Percentiles rank a stretch among this genome's conserved stretches.
These are phyloP conservation scores for Drosophila tripunctata DNA, from an alignment of 2,888 invertebrate genomes.

Conservation along the genomic window DNA sequence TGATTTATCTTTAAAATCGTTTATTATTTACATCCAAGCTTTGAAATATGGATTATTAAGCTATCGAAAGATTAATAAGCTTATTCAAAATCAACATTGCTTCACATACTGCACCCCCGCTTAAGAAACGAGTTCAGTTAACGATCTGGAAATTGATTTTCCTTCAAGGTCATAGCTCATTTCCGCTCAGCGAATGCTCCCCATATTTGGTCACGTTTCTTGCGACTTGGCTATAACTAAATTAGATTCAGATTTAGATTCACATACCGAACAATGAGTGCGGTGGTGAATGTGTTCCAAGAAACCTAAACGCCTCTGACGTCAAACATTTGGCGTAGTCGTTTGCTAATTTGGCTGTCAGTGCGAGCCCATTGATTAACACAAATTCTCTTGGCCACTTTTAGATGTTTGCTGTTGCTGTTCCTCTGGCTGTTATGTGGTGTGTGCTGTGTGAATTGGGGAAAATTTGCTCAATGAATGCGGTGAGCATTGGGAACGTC, in stretches of 20 bases:
- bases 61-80: background rate
- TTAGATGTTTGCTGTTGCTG: conserved; percentile 3
- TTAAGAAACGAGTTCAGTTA: background rate
- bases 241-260: conserved; percentile 11
- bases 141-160: conserved; percentile 7
- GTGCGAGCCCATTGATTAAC: conserved; percentile 62
- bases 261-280: background rate
- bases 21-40: background rate
- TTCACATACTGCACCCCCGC: background rate
- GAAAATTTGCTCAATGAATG: conserved; percentile 66
- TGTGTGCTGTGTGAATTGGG: conserved; percentile 37
- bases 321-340: conserved; percentile 64
- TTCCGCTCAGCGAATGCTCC: conserved; percentile 38
- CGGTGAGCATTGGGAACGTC: conserved; percentile 8
- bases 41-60: background rate
- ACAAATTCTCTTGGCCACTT: conserved; percentile 12
- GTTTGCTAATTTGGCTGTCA: conserved; percentile 69
- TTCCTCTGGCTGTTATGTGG: background rate
- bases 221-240: conserved; percentile 10
- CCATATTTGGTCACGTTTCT: conserved; percentile 75
- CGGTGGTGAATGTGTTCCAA: conserved; percentile 20
- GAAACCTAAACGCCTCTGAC: conserved; percentile 57
- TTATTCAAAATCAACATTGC: background rate
- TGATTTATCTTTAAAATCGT: too few relatives aligned
- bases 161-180: conserved; percentile 38